These are phyloP conservation scores for Drosophila fulvimacula DNA, from an alignment of 2,888 invertebrate genomes.

Conservation along the genomic window DNA sequence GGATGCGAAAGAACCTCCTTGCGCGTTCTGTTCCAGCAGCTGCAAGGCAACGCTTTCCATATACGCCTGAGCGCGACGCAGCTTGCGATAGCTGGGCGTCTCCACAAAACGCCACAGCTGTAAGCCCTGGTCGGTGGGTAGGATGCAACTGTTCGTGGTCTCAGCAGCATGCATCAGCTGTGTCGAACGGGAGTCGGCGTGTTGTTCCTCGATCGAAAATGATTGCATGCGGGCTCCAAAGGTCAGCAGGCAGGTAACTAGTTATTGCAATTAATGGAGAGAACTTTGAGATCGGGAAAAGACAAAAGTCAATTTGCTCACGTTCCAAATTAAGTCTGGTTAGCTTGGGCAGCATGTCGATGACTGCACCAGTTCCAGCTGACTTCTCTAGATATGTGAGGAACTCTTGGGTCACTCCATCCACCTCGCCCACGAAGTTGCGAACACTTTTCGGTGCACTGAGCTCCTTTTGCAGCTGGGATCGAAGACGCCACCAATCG, in stretches of 20 bases:
- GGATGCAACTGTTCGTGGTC: conserved; percentile 87
- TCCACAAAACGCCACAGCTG: conserved; percentile 88
- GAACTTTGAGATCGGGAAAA: not conserved
- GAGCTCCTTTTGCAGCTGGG: conserved; percentile 91
- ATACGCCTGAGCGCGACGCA: conserved; percentile 89
- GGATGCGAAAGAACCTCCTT: conserved; percentile 48
- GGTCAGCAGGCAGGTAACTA: conserved; percentile 90
- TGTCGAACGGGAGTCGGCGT: conserved; percentile 87
- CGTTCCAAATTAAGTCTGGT: conserved; percentile 91
- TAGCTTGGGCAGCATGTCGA: conserved; percentile 88
- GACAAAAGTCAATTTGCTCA: conserved; percentile 84
- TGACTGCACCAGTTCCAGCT: conserved; percentile 63
- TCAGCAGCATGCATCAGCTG: conserved; percentile 90
- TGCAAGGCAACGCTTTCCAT: conserved; percentile 90
- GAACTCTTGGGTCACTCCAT: conserved; percentile 89
- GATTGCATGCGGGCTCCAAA: conserved; percentile 90
- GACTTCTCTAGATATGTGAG: conserved; percentile 85
- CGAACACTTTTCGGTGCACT: conserved; percentile 90
- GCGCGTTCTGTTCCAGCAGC: conserved; percentile 87
- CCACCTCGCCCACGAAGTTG: conserved; percentile 88
- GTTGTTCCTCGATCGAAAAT: conserved; percentile 87
- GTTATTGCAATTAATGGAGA: not conserved
- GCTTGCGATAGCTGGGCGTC: conserved; percentile 90
- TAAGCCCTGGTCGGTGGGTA: conserved; percentile 84
- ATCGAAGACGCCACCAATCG: conserved; percentile 92